Conservation (phyloP, 2,797 vertebrate species). For the Periparus ater region DNA sequence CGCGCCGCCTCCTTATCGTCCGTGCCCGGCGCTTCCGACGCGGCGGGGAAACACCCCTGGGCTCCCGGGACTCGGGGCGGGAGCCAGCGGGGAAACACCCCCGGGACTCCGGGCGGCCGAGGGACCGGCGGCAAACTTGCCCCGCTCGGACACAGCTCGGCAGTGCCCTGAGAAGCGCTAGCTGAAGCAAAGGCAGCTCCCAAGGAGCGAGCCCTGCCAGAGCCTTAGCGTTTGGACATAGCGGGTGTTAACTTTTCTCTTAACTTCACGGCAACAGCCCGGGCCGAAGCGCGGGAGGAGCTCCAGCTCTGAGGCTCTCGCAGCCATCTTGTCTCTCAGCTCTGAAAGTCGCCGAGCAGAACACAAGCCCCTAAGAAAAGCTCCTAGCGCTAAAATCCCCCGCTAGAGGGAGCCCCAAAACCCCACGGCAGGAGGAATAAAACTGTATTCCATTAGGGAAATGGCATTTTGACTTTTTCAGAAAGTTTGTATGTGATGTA, state of each 20-base stretch:
- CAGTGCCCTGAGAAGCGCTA: neutral
- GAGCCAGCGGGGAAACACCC: neutral
- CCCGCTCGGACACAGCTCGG: too few relatives aligned
- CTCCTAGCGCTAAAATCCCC: neutral
- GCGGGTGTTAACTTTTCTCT: neutral
- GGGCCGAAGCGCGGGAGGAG: neutral
- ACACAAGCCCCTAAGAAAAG: neutral
- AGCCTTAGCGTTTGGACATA: rapidly evolving
- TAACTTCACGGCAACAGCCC: neutral
- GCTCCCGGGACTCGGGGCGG: neutral
- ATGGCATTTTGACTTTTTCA: conserved; percentile 1
- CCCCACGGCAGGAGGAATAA: neutral
- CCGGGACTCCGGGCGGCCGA: too few relatives aligned
- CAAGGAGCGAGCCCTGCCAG: rapidly evolving
- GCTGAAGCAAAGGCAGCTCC: neutral
- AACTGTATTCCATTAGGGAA: neutral
- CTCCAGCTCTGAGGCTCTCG: neutral
- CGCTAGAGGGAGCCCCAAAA: conserved; percentile 72
- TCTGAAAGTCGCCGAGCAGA: neutral
- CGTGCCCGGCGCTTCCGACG: neutral
- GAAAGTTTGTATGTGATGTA: neutral
- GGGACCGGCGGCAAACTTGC: neutral
- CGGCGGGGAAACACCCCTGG: neutral
- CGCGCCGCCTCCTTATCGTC: neutral
- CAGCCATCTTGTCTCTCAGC: conserved; percentile 70